Evolutionary conservation across 1,140 invertebrate species (phyloP).

Genomic region (Amyelois transitella): DNA sequence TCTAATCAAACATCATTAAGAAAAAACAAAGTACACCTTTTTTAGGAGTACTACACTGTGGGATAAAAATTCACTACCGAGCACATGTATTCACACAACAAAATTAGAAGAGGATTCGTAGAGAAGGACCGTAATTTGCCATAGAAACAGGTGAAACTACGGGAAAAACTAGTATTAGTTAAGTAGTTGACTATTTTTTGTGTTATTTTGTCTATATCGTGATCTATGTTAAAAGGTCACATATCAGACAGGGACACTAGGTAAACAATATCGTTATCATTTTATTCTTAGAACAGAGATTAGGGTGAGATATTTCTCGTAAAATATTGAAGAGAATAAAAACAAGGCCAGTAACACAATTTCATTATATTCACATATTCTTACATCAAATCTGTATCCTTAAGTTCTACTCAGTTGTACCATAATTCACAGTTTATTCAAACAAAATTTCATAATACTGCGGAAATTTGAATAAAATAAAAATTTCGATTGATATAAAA

Average conservation of each 20-base stretch:
- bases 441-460: background rate
- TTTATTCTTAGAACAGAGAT: background rate
- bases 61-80: no score
- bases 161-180: no score
- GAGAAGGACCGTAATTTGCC: no score
- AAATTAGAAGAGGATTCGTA: no score
- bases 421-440: constrained; percentile 8
- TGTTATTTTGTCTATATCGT: no score
- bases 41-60: no score
- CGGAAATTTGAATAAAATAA: background rate
- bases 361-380: constrained; percentile 10
- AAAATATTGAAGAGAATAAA: background rate
- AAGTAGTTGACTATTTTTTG: no score
- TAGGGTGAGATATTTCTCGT: background rate
- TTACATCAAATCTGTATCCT: constrained; percentile 3
- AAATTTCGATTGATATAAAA: constrained; percentile 1
- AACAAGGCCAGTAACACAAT: constrained; percentile 1
- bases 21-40: no score
- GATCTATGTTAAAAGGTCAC: background rate
- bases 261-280: background rate
- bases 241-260: background rate
- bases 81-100: no score
- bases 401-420: constrained; percentile 5
- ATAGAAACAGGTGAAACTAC: no score
- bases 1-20: no score